A percentile compares a stretch with the other conserved stretches of the same genome.
These are phyloP conservation scores for Drosophila kanekoi DNA, from an alignment of 2,888 invertebrate species.

Conservation along the genomic window DNA sequence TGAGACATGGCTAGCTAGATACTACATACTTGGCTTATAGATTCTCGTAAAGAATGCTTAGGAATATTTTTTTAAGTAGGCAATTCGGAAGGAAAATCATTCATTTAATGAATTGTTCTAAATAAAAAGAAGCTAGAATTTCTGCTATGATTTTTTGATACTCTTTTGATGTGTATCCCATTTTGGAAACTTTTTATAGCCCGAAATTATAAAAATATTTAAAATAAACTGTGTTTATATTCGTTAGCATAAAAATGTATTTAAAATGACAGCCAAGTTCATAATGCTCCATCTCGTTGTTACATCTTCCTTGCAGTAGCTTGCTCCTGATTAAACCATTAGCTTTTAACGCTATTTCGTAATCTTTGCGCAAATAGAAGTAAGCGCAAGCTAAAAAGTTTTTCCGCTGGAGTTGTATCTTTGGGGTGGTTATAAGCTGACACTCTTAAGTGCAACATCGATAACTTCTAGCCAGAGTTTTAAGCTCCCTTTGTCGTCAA, in stretches of 20 bases:
- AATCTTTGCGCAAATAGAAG: slow-evolving; percentile 33
- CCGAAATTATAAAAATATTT: no score
- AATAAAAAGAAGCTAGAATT: no score
- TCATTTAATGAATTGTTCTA: no score
- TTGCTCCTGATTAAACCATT: slow-evolving; percentile 26
- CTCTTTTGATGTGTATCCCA: no score
- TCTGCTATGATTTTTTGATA: no score
- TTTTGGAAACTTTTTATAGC: no score
- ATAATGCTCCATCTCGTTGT: background rate
- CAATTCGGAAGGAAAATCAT: no score
- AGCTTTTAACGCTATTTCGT: slow-evolving; percentile 66
- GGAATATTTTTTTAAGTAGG: no score
- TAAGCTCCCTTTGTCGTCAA: slow-evolving; percentile 54
- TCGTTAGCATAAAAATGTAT: background rate
- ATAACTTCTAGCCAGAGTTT: slow-evolving; percentile 65
- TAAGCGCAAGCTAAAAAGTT: slow-evolving; percentile 39
- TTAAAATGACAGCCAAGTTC: slow-evolving; percentile 1
- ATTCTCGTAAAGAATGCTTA: no score
- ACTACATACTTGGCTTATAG: no score
- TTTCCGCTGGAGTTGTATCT: background rate
- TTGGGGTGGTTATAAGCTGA: slow-evolving; percentile 37
- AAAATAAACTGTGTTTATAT: background rate
- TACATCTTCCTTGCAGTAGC: background rate
- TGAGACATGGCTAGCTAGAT: no score
- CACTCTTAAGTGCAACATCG: slow-evolving; percentile 72